Evolutionary conservation across 1,140 invertebrate species (phyloP), one percentile per base, ranked within the genome.

Genomic region (Sycophaga agraensis): DNA sequence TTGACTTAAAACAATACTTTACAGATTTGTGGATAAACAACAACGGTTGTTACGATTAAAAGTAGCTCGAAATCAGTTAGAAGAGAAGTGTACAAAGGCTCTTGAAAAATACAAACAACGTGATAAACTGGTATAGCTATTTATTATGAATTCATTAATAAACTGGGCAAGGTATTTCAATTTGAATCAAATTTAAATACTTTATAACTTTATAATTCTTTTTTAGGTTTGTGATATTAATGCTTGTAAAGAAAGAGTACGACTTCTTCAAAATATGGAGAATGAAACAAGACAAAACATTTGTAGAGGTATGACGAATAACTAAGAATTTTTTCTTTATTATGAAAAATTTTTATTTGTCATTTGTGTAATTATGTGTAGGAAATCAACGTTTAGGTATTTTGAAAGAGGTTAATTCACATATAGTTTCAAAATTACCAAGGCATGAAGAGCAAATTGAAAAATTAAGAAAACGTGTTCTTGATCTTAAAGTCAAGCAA

Each of bases 11-110:
- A 14, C 21, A 22, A 5, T 48, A 19, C 54, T 60, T 68, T 70
- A 64, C 68, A 88, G 87, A 70, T 88, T 85, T 79, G 79, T 83
- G 60, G 87, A 88, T 66, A 88, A 88, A 76, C 84, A 88, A 69
- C 69, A 83, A 65, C 82, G 84, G 66, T 72, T 87, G 63, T 75
- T 85, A 66, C 79, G 84, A 66, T 64, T 85, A 35, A 86, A 84
- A 77, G 77, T 80, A 40, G 82, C 84, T 39, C 79, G 82, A 67
- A 81, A 82, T 69, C 79, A 83, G 34, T 64, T 86, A 9, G 77
- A 86, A 66, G 82, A 86, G 65, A 80, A 83, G 72, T 88, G 85
- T 72, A 74, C 82, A 48, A 83, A 83, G 61, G 72, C 83, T 19
- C 68, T 88, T 43, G 77, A 83, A 48, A 82, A 80, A 56, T 82